A percentile compares a stretch with the other conserved stretches of the same genome.
Evolutionary conservation across 2,797 vertebrate species (phyloP).

Genomic region (Pterois miles): DNA sequence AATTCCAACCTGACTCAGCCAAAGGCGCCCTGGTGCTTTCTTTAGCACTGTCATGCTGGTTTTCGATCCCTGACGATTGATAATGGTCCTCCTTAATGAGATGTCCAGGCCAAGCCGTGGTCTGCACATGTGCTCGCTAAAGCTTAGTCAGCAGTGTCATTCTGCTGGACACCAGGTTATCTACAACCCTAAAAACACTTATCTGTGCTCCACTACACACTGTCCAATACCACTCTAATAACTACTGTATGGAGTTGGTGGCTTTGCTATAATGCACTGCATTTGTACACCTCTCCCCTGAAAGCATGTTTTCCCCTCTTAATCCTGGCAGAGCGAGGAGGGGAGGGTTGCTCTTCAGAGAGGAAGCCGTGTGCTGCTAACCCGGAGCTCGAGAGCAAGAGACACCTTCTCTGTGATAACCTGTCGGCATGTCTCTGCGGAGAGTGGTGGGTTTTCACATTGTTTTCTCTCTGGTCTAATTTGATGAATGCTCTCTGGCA

Average conservation of each 20-base stretch:
- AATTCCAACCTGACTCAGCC: conserved; percentile 74
- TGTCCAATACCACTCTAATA: conserved; percentile 25
- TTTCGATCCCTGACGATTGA: conserved; percentile 80
- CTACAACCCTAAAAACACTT: conserved; percentile 49
- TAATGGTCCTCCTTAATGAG: conserved; percentile 74
- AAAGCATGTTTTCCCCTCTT: conserved; percentile 43
- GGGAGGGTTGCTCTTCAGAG: conserved; percentile 43
- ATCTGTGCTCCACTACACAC: conserved; percentile 16
- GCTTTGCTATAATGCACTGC: conserved; percentile 26
- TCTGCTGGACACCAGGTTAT: conserved; percentile 60
- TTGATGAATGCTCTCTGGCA: conserved; percentile 86
- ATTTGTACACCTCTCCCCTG: conserved; percentile 39
- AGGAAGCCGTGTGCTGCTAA: conserved; percentile 54
- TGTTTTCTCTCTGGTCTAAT: conserved; percentile 82
- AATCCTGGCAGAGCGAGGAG: conserved; percentile 16
- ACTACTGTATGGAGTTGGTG: conserved; percentile 31
- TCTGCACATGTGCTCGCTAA: conserved; percentile 43
- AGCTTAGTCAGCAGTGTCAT: conserved; percentile 71
- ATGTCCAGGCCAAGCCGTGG: conserved; percentile 54
- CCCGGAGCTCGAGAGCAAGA: conserved; percentile 59
- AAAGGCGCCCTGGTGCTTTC: conserved; percentile 49
- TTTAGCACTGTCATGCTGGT: conserved; percentile 66
- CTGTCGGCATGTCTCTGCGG: conserved; percentile 75
- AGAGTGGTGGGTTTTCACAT: conserved; percentile 70
- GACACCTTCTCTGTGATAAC: conserved; percentile 82